Percentiles rank a stretch among this genome's conserved stretches.
phyloP scores from a whole-genome alignment of 2,888 invertebrate genomes.

The Vanessa cardui region DNA sequence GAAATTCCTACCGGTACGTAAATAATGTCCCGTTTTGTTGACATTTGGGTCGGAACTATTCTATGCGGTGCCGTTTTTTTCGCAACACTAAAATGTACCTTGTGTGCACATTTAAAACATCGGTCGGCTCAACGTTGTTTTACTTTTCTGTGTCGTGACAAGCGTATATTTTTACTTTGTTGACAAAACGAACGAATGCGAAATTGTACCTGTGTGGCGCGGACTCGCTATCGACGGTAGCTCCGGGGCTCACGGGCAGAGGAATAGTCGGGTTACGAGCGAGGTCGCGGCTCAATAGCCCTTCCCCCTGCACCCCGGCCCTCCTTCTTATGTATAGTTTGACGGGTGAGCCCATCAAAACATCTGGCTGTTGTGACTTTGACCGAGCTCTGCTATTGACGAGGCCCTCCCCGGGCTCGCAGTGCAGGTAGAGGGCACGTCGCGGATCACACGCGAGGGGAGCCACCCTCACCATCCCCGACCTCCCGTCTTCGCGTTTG shows the following conservation, averaged over 20 bases:
- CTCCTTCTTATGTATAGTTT: conserved; percentile 17
- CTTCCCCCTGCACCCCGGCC: conserved; percentile 16
- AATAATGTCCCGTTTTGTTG: conserved; percentile 41
- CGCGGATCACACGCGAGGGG: conserved; percentile 56
- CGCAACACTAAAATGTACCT: conserved; percentile 12
- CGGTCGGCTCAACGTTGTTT: not conserved
- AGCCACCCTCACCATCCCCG: conserved; percentile 37
- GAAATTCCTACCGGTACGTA: conserved; percentile 41
- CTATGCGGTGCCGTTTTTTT: conserved; percentile 5
- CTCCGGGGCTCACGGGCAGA: conserved; percentile 7
- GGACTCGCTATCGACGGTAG: not conserved
- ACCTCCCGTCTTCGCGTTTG: conserved; percentile 51
- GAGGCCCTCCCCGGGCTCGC: conserved; percentile 53
- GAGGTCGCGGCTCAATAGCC: conserved; percentile 28
- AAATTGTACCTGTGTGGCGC: not conserved
- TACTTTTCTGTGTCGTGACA: conserved; percentile 13
- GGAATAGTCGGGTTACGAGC: conserved; percentile 15
- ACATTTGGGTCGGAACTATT: conserved; percentile 31
- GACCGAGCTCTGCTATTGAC: conserved; percentile 57
- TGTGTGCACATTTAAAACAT: conserved; percentile 12
- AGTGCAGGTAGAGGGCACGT: conserved; percentile 56
- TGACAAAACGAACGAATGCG: not conserved
- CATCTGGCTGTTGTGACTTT: conserved; percentile 54
- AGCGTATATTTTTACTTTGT: conserved; percentile 4
- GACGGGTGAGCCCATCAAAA: conserved; percentile 33